Percentiles rank a stretch among this genome's conserved stretches.
These are phyloP conservation scores for Cyrtonyx montezumae DNA, from an alignment of 2,113 vertebrate genomes.

Conservation along the genomic window DNA sequence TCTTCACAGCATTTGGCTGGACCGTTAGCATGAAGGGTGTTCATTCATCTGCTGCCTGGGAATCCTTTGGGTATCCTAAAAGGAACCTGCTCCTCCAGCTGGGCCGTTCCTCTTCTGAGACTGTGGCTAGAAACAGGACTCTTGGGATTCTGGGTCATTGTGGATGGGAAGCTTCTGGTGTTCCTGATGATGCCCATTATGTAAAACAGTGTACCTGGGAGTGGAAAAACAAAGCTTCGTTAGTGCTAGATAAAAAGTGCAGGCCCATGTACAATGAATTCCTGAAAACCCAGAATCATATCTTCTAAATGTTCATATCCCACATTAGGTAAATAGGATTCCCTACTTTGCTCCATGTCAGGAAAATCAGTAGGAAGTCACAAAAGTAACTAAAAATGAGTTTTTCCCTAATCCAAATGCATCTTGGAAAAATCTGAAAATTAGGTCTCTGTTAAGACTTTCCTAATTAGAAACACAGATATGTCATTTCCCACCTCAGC, in stretches of 20 bases:
- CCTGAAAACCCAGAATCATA: not conserved
- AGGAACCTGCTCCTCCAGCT: not conserved
- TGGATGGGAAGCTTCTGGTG: slow-evolving; percentile 81
- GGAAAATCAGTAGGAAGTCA: not conserved
- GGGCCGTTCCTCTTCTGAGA: not conserved
- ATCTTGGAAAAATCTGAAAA: not conserved
- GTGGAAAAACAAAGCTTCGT: not conserved
- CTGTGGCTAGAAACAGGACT: slow-evolving; percentile 78
- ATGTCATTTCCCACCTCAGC: not conserved
- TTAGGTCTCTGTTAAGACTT: not conserved
- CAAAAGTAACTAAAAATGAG: not conserved
- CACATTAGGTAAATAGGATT: not conserved
- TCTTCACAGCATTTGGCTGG: not conserved
- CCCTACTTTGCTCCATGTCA: not conserved
- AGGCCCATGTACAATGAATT: not conserved
- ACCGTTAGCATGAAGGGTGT: not conserved
- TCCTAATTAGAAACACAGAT: not conserved
- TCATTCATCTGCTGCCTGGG: not conserved
- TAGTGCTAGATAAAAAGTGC: not conserved
- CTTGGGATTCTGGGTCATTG: slow-evolving; percentile 79
- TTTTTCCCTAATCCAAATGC: not conserved
- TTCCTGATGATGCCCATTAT: slow-evolving; percentile 78
- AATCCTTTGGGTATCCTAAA: not conserved
- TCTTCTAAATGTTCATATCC: not conserved
- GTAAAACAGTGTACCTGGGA: slow-evolving; percentile 78